Base-by-base conservation (phyloP, 2,888 invertebrate species). In the Unio pictorum region DNA sequence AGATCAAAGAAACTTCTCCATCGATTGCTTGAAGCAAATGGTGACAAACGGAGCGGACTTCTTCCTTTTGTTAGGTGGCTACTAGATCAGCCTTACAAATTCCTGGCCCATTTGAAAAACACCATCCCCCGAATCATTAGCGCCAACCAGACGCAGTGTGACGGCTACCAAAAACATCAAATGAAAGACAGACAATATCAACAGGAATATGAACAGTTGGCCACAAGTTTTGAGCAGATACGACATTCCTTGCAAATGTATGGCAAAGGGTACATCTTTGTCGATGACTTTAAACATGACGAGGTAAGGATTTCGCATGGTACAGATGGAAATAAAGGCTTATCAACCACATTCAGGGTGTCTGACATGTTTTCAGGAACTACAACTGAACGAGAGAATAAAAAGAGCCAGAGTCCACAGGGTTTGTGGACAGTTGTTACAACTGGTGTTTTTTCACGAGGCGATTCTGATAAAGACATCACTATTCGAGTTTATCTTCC, bases 61-160 rank as follows among this genome's bases (percentile, higher is more conserved):
- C 66, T 69, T 18, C 55, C 56, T 23, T 69, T 80, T 11, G 67
- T 81, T 26, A 69, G 65, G 18, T 67, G 68, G 23, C 66, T 77
- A 11, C 71, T 81, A 74, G 70, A 75, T 23, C 58, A 76, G 34
- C 78, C 81, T n/a, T 64, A 64, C 20, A 72, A 76, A 18, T 72
- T 71, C 55, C 60, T 81, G 0, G 66, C 68, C 4, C 70, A 67
- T 11, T 67, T 80, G 2, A 72, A 74, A 61, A 66, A 72, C 28
- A 74, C 72, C 26, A 76, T 82, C 30, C 81, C 78, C 1, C 78
- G 74, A 18, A 78, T 86, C 65, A 80, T 85, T 30, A 66, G 76
- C 15, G 73, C 81, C 0, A 83, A 84, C 67, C 74, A 80, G 55
- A 61, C 73, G 56, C 71, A 82, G 1, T 74, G 85, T 69, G 74